phyloP scores from a whole-genome alignment of 2,888 invertebrate genomes.

The Archips crataeganus region DNA sequence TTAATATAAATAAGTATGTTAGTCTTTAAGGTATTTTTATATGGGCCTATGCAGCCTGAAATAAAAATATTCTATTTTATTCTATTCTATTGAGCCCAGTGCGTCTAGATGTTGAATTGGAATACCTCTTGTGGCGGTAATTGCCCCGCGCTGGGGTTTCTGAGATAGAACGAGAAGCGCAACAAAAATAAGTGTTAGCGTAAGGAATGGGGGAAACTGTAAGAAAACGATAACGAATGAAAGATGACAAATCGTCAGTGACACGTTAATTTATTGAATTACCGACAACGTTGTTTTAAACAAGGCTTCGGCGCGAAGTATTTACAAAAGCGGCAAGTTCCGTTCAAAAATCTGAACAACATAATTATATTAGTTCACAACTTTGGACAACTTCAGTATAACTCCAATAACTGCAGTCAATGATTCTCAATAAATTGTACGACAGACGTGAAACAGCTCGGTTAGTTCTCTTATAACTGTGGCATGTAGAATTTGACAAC shows the following conservation, averaged over 20 bases:
- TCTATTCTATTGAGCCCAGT: too few relatives aligned
- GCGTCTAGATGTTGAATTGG: too few relatives aligned
- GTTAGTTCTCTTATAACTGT: constrained; percentile 57
- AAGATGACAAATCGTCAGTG: constrained; percentile 31
- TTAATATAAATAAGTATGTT: too few relatives aligned
- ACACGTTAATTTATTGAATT: constrained; percentile 42
- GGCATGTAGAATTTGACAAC: constrained; percentile 78
- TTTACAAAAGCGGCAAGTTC: constrained; percentile 61
- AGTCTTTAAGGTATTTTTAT: too few relatives aligned
- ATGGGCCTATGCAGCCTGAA: too few relatives aligned
- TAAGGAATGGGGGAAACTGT: neutral
- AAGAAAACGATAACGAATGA: constrained; percentile 2
- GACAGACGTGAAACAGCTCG: constrained; percentile 53
- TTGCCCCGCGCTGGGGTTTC: too few relatives aligned
- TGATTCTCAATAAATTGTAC: constrained; percentile 52
- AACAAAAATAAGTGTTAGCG: neutral
- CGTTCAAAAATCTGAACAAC: constrained; percentile 55
- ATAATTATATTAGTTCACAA: constrained; percentile 56
- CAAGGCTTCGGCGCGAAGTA: constrained; percentile 53
- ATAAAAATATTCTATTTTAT: too few relatives aligned
- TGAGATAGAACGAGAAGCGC: neutral
- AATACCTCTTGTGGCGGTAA: too few relatives aligned
- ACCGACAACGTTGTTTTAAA: constrained; percentile 51
- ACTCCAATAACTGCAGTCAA: constrained; percentile 48
- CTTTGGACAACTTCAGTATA: constrained; percentile 70